These are phyloP conservation scores for Ferrisia virgata DNA, from an alignment of 2,888 invertebrate species.

Conservation along the genomic window DNA sequence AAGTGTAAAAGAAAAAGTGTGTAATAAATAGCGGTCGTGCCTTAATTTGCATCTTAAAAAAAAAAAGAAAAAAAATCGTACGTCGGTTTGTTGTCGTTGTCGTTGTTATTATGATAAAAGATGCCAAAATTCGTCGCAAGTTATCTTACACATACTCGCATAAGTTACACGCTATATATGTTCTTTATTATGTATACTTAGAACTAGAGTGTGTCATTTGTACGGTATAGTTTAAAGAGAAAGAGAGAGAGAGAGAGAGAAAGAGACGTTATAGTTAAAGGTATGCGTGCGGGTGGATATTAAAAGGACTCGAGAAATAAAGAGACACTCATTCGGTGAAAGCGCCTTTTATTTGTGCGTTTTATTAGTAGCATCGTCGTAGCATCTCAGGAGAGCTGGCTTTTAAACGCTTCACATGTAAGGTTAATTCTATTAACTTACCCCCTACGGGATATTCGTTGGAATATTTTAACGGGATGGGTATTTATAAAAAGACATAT, in stretches of 20 bases:
- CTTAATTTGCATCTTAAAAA: slow-evolving; percentile 7
- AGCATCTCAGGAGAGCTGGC: not conserved
- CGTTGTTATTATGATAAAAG: not conserved
- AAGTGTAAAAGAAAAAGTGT: not conserved
- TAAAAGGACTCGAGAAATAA: too few species aligned
- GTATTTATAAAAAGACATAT: not conserved
- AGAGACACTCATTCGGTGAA: too few species aligned
- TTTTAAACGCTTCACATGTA: not conserved
- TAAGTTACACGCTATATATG: too few species aligned
- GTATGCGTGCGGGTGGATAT: not conserved
- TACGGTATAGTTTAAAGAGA: not conserved
- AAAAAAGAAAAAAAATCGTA: too few species aligned
- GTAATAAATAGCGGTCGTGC: not conserved
- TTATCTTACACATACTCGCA: not conserved
- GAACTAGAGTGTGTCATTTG: not conserved
- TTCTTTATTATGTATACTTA: too few species aligned
- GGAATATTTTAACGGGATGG: slow-evolving; percentile 21
- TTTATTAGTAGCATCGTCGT: not conserved
- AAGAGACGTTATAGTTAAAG: not conserved
- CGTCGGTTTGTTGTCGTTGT: too few species aligned
- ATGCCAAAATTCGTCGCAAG: slow-evolving; percentile 4
- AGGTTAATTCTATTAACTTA: slow-evolving; percentile 29
- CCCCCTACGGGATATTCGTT: slow-evolving; percentile 22
- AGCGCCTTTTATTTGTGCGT: not conserved
- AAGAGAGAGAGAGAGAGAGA: not conserved